A percentile compares a stretch with the other conserved stretches of the same genome.
Evolutionary conservation across 2,113 vertebrate species (phyloP).

Genomic region (Elephantulus edwardii): DNA sequence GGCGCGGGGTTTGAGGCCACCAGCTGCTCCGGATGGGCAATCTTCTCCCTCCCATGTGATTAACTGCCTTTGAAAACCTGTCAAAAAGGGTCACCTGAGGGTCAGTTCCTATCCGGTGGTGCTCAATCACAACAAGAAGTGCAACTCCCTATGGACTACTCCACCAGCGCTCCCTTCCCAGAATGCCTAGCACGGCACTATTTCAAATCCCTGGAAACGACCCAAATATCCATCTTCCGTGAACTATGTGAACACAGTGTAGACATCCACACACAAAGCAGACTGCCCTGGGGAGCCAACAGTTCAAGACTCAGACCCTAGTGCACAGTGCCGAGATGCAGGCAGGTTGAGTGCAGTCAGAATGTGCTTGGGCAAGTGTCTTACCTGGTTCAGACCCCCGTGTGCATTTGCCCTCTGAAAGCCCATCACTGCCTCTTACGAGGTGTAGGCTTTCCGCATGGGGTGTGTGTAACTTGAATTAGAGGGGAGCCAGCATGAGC

Average conservation of each 20-base stretch:
- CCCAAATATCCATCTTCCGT: background rate
- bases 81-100: no score
- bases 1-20: no score
- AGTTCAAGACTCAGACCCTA: background rate
- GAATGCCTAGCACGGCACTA: background rate
- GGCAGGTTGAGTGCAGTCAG: background rate
- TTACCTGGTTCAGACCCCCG: background rate
- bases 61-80: no score
- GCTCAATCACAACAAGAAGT: no score
- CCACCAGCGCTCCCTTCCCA: no score
- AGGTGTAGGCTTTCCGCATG: background rate
- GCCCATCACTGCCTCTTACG: background rate
- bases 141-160: no score
- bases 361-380: background rate
- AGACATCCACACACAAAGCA: background rate
- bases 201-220: background rate
- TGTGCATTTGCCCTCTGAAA: background rate
- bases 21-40: no score
- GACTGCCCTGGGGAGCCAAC: background rate
- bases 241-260: background rate
- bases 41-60: no score
- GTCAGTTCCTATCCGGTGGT: no score
- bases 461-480: background rate
- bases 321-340: background rate
- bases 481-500: background rate